These are phyloP conservation scores for Chironomus tepperi DNA, from an alignment of 1,140 invertebrate genomes.

Conservation along the genomic window DNA sequence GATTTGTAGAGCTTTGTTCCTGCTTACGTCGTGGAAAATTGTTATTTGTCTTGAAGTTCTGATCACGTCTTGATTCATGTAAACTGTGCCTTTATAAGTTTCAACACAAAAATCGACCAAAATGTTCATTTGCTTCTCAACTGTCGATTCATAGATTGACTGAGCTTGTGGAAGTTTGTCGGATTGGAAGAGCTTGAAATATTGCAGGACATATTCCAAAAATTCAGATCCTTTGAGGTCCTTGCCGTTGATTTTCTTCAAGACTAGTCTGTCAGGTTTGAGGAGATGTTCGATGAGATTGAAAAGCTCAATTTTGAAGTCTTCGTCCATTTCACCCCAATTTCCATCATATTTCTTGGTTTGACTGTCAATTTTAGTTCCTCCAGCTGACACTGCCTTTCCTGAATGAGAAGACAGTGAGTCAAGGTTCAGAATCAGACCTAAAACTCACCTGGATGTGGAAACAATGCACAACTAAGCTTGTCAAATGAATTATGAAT, in stretches of 20 bases:
- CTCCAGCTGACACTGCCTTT: too few relatives aligned
- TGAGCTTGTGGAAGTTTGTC: background rate
- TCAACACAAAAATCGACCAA: background rate
- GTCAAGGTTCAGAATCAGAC: too few relatives aligned
- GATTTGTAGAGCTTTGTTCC: background rate
- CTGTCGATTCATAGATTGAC: background rate
- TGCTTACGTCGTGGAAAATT: background rate
- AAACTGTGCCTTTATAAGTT: background rate
- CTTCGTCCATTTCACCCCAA: background rate
- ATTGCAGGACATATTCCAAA: background rate
- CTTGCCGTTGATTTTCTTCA: background rate
- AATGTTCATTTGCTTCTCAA: background rate
- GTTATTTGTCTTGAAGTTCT: background rate
- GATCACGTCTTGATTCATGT: background rate
- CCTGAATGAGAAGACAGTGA: too few relatives aligned
- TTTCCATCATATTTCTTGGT: background rate
- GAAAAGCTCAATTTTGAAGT: background rate
- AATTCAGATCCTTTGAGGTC: background rate
- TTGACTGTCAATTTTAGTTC: too few relatives aligned
- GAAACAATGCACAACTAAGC: background rate
- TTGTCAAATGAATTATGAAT: background rate
- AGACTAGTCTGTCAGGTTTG: background rate
- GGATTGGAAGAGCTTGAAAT: background rate
- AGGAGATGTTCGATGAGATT: background rate
- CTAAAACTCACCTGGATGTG: too few relatives aligned